A percentile compares a stretch with the other conserved stretches of the same genome.
phyloP scores from a whole-genome alignment of 1,140 invertebrate species.

The Patella vulgata region DNA sequence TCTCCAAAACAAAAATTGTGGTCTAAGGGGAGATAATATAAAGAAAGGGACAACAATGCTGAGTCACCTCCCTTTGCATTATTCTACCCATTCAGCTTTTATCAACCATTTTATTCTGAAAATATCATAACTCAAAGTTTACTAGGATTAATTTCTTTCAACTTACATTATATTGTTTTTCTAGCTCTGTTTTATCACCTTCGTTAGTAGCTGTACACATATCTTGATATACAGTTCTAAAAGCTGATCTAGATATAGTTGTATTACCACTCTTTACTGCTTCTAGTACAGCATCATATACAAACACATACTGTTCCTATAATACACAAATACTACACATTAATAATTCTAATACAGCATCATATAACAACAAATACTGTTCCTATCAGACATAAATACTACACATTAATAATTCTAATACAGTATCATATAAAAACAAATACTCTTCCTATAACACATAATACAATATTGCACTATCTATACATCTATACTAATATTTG shows the following conservation, averaged over 20 bases:
- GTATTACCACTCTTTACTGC: constrained; percentile 93
- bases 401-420: constrained; percentile 92
- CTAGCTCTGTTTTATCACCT: constrained; percentile 27
- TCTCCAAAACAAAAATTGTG: no score
- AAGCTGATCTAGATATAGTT: constrained; percentile 64
- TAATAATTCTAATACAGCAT: not conserved
- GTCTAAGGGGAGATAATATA: no score
- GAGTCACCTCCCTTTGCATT: no score
- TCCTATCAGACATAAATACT: no score
- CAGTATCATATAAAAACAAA: constrained; percentile 94
- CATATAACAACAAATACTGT: not conserved
- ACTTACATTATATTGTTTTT: constrained; percentile 53
- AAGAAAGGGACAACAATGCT: no score
- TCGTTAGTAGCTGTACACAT: constrained; percentile 33
- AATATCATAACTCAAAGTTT: no score
- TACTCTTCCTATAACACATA: constrained; percentile 86
- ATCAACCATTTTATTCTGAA: no score
- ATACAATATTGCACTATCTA: no score
- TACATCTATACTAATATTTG: no score
- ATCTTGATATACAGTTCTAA: constrained; percentile 41
- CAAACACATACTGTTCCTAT: constrained; percentile 97
- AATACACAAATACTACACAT: constrained; percentile 14
- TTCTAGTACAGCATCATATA: constrained; percentile 94
- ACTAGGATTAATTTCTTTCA: no score
- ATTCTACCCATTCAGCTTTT: no score